Base-by-base conservation (phyloP, 2,888 invertebrate genomes). In the Xanthorhoe designata region DNA sequence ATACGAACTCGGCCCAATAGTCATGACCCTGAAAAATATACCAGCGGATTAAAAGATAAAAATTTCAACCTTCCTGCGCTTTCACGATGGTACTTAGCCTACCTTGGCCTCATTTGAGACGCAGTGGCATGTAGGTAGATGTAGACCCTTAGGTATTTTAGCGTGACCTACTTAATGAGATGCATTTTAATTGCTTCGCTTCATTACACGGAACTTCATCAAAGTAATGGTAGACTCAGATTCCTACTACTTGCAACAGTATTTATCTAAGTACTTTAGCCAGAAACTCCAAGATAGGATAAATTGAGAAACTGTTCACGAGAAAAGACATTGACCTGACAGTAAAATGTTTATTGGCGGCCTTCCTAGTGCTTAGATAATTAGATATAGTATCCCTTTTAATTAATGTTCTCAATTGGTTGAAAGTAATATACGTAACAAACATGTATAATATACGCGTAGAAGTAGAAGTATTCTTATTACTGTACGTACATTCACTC, bases 91-190 rank as follows among this genome's bases (percentile, higher is more conserved):
- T 57, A 60, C 60, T 61, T 64, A 35, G 50, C 10, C 55, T 53
- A 67, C 67, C 67, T 67, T 67, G 67, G 49, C 67, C 67, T 64
- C 63, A 67, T 67, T 67, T 56, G 7, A 47, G 54, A 17, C 38
- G 49, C 45, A 47, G 57, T n/a, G 56, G 19, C 53, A 51, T 42
- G 50, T 54, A 59, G 24, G 50, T 54, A 64, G 38, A 67, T 32
- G 32, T 32, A 32, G 32, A 53, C 60, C 60, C 56, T 56, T 42
- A 42, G 60, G 57, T 61, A 58, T 67, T 56, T 61, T 42, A 63
- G 58, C 32, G 35, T 61, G 67, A 67, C 67, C 67, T 64, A 63
- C 52, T 61, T 64, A 60, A 64, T 61, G n/a, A 29, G 56, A 47
- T 63, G 63, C 56, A 60, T 55, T 24, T 52, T 67, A 62, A 62